A percentile compares a stretch with the other conserved stretches of the same genome.
Evolutionary conservation across 2,888 invertebrate genomes (phyloP).

Genomic region (Leucania comma): DNA sequence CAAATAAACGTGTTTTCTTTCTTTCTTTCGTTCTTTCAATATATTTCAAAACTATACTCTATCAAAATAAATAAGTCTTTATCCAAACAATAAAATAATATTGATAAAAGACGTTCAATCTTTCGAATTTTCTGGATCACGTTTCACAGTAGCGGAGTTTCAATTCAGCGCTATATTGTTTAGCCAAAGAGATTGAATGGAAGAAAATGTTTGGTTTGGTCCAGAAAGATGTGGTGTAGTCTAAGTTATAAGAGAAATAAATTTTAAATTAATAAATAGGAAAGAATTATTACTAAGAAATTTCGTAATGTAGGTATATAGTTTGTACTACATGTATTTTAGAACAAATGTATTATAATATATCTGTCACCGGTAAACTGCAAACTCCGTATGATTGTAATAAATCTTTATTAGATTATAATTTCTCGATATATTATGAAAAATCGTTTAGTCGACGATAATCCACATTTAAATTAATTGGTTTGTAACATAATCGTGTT

Average conservation of each 20-base stretch:
- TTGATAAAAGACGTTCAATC: conserved; percentile 42
- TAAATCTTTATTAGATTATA: too few species aligned
- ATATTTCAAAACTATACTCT: conserved; percentile 2
- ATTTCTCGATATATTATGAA: too few species aligned
- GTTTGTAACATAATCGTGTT: too few species aligned
- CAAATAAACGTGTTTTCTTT: too few species aligned
- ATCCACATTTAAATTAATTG: too few species aligned
- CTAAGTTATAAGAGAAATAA: conserved; percentile 15
- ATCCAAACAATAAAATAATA: conserved; percentile 51
- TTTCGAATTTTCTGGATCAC: conserved; percentile 58
- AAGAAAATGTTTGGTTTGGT: conserved; percentile 48
- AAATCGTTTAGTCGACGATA: too few species aligned
- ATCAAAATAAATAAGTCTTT: conserved; percentile 14
- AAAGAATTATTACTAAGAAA: neutral
- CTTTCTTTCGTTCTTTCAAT: too few species aligned
- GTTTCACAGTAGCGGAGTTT: conserved; percentile 51
- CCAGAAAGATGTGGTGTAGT: conserved; percentile 22
- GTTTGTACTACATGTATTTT: too few species aligned
- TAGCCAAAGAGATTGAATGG: conserved; percentile 61
- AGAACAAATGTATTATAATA: too few species aligned
- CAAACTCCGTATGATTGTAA: too few species aligned
- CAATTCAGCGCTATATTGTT: conserved; percentile 59
- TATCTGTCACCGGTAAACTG: too few species aligned
- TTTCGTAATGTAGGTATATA: too few species aligned
- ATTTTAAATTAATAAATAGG: neutral